Evolutionary conservation across 1,140 invertebrate species (phyloP).

Genomic region (Melanaphis sacchari): DNA sequence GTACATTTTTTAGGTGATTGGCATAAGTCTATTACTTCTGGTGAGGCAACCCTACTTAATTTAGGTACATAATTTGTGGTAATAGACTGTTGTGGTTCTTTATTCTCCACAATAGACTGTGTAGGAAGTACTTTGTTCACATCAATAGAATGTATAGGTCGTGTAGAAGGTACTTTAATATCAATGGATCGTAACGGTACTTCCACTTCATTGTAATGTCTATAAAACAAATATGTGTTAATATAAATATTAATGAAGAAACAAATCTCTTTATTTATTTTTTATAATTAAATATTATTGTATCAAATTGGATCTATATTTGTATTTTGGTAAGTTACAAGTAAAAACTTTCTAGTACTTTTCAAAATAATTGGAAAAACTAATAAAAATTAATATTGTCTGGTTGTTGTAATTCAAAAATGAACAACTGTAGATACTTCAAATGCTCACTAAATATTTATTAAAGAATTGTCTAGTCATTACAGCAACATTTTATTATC

Average conservation of each 20-base stretch:
- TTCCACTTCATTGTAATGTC: conserved; percentile 58
- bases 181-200: conserved; percentile 18
- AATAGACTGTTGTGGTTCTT: background rate
- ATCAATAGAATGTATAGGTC: background rate
- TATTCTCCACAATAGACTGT: background rate
- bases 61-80: background rate
- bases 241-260: background rate
- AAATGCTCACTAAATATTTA: too few species aligned
- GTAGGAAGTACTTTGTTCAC: too few species aligned
- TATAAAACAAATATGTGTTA: conserved; percentile 14
- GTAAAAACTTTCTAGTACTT: too few species aligned
- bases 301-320: too few species aligned
- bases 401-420: too few species aligned
- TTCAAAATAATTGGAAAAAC: too few species aligned
- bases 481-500: too few species aligned
- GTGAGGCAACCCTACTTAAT: background rate
- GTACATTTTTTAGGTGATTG: conserved; percentile 1
- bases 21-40: conserved; percentile 8
- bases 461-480: too few species aligned
- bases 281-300: background rate
- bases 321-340: too few species aligned
- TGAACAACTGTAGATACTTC: too few species aligned
- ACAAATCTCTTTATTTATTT: background rate
- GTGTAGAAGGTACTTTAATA: background rate
- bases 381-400: too few species aligned